Evolutionary conservation across 1,140 invertebrate species (phyloP).

Genomic region (Venturia canescens): DNA sequence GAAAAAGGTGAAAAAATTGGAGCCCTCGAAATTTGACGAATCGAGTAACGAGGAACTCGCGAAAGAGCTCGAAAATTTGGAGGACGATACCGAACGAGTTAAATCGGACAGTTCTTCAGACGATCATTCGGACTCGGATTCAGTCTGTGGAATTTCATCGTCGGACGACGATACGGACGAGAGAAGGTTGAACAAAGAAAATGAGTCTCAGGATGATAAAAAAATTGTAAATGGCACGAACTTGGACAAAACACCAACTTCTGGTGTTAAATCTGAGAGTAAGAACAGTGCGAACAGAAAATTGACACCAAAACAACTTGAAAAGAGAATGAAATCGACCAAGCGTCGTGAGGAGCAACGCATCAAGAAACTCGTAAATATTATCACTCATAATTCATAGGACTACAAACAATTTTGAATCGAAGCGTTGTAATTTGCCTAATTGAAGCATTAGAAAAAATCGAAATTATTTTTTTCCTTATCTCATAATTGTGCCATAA

Average conservation of each 20-base stretch:
- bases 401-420: not conserved
- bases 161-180: constrained; percentile 56
- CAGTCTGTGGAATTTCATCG: constrained; percentile 27
- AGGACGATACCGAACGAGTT: constrained; percentile 40
- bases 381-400: not conserved
- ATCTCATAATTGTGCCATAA: no score
- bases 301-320: constrained; percentile 70
- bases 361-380: constrained; percentile 74
- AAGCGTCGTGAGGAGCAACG: constrained; percentile 79
- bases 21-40: constrained; percentile 36
- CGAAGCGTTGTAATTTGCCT: no score
- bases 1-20: constrained; percentile 23
- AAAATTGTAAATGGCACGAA: constrained; percentile 19
- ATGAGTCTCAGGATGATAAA: constrained; percentile 13
- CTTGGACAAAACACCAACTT: constrained; percentile 51
- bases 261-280: constrained; percentile 46
- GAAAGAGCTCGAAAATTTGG: constrained; percentile 12
- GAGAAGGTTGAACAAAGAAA: constrained; percentile 53
- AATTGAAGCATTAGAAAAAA: no score
- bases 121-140: constrained; percentile 38
- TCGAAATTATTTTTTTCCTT: not conserved
- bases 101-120: not conserved
- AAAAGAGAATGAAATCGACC: constrained; percentile 73
- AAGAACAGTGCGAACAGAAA: constrained; percentile 53
- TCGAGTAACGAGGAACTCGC: constrained; percentile 30